Conservation (phyloP, 2,888 invertebrate genomes). For the Standfussiana lucernea region DNA sequence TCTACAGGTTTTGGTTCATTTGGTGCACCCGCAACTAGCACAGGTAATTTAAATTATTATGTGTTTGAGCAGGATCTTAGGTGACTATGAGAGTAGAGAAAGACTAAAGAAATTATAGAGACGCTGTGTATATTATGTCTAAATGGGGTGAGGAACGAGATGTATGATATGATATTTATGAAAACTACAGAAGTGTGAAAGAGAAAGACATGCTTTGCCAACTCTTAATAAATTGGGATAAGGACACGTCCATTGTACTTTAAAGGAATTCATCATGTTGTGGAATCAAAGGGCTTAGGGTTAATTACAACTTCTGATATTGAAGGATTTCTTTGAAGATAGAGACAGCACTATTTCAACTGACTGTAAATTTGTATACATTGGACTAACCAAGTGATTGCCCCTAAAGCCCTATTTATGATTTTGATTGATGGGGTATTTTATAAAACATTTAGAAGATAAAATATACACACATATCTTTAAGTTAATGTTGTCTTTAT, state of each 20-base stretch:
- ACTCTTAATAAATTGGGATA: background rate
- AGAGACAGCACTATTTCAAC: background rate
- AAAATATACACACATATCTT: background rate
- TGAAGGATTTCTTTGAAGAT: background rate
- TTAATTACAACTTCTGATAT: background rate
- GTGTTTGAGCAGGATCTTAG: background rate
- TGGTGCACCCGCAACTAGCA: slow-evolving; percentile 80
- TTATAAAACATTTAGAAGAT: background rate
- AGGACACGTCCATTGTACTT: background rate
- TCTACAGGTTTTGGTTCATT: slow-evolving; percentile 76
- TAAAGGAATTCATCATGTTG: background rate
- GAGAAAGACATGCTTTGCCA: background rate
- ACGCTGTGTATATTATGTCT: background rate
- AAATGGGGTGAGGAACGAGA: background rate
- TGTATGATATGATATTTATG: background rate
- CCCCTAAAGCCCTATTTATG: background rate
- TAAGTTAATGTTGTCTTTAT: background rate
- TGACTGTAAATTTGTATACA: too few species aligned
- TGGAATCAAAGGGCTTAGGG: background rate
- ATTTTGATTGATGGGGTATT: background rate
- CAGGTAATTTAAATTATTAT: slow-evolving; percentile 26
- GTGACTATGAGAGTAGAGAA: background rate
- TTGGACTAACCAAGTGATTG: background rate
- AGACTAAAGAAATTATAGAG: background rate
- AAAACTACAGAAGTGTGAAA: background rate